Conservation (phyloP, 1,140 invertebrate species). For the Rhyacophila brunnea region DNA sequence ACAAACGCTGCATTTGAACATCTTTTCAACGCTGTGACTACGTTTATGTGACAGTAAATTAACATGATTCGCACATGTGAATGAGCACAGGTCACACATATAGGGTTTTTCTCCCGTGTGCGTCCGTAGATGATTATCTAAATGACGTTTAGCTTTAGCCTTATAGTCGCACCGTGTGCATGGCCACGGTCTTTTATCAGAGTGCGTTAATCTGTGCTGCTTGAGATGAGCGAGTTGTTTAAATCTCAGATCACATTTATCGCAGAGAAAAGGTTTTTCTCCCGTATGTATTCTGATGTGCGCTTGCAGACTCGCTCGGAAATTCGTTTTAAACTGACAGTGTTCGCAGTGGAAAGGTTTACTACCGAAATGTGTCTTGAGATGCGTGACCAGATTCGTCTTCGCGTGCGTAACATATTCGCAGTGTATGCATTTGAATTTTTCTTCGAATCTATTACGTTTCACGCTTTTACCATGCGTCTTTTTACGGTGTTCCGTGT, state of each 20-base stretch:
- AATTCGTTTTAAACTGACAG: conserved; percentile 19
- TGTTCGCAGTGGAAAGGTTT: conserved; percentile 42
- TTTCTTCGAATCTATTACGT: conserved; percentile 37
- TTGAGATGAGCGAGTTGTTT: conserved; percentile 51
- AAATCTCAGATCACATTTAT: conserved; percentile 48
- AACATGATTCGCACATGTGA: conserved; percentile 16
- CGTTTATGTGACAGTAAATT: conserved; percentile 23
- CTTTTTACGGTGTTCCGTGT: no score
- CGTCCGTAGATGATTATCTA: conserved; percentile 19
- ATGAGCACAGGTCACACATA: conserved; percentile 28
- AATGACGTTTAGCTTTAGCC: conserved; percentile 19
- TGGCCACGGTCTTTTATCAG: conserved; percentile 51
- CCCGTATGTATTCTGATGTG: conserved; percentile 35
- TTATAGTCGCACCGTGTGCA: conserved; percentile 35
- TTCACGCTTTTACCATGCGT: no score
- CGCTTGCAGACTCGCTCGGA: conserved; percentile 13
- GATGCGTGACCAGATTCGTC: conserved; percentile 7
- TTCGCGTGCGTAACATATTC: conserved; percentile 33
- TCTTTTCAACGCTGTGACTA: conserved; percentile 21
- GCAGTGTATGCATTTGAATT: conserved; percentile 51
- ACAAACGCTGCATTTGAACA: conserved; percentile 23
- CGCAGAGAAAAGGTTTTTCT: conserved; percentile 28
- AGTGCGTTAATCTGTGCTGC: conserved; percentile 52
- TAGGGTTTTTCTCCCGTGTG: conserved; percentile 28
- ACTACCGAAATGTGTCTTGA: conserved; percentile 1